Percentiles rank a stretch among this genome's conserved stretches.
These are phyloP conservation scores for Zonitis immaculata DNA, from an alignment of 2,888 invertebrate genomes.

Conservation along the genomic window DNA sequence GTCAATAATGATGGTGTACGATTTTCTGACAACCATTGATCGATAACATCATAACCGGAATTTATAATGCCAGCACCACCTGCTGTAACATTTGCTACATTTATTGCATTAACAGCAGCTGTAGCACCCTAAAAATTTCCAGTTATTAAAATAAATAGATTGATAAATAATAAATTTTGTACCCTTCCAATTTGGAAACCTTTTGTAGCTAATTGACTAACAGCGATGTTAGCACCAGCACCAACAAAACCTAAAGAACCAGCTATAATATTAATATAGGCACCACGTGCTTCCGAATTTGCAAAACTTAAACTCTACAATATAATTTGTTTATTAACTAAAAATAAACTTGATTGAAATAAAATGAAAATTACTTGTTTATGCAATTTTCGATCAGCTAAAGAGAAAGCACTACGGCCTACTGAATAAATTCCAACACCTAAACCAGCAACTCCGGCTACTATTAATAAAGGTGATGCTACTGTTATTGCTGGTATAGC, in stretches of 20 bases:
- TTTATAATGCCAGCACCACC: constrained; percentile 37
- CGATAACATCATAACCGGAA: constrained; percentile 34
- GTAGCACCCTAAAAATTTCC: constrained; percentile 27
- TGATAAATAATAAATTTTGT: constrained; percentile 10
- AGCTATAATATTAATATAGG: constrained; percentile 57
- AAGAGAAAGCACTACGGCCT: constrained; percentile 50
- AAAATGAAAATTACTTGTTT: constrained; percentile 51
- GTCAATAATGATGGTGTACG: constrained; percentile 45
- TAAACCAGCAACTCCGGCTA: constrained; percentile 37
- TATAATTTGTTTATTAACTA: too few relatives aligned
- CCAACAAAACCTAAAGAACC: constrained; percentile 55
- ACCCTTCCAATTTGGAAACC: constrained; percentile 37
- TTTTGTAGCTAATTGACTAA: constrained; percentile 50
- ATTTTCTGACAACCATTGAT: constrained; percentile 35
- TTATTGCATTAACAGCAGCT: constrained; percentile 32
- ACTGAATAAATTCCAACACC: constrained; percentile 51
- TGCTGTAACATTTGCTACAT: constrained; percentile 35
- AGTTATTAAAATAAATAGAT: not conserved
- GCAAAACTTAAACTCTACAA: constrained; percentile 50
- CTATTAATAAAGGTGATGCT: constrained; percentile 50
- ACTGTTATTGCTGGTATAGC: constrained; percentile 51
- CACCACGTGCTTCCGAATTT: constrained; percentile 56
- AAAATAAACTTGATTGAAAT: too few relatives aligned
- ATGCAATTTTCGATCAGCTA: constrained; percentile 52
- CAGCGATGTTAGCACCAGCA: constrained; percentile 51